A percentile compares a stretch with the other conserved stretches of the same genome.
Evolutionary conservation across 2,888 invertebrate species (phyloP).

Genomic region (Aspidiotus rigidus): DNA sequence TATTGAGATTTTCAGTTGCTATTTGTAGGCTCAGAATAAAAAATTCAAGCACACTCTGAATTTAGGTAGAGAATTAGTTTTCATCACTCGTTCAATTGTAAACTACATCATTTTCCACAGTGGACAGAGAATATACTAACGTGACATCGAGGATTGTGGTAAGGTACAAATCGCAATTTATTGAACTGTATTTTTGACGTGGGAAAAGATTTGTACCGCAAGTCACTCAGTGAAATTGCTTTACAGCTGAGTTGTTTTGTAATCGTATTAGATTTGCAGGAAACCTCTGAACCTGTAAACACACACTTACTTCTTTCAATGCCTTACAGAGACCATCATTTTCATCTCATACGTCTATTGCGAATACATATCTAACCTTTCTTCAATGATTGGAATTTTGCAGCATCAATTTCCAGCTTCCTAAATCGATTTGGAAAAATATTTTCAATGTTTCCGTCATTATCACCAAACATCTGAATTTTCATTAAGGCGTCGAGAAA

Average conservation of each 20-base stretch:
- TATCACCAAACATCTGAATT: not conserved
- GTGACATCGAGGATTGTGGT: conserved; percentile 17
- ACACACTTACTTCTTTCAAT: not conserved
- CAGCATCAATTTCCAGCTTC: not conserved
- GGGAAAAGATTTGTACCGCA: not conserved
- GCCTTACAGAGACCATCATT: no score
- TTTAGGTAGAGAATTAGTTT: not conserved
- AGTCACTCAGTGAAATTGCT: not conserved
- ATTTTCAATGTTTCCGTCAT: not conserved
- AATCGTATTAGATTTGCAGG: not conserved
- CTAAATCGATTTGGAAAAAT: not conserved
- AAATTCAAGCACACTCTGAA: conserved; percentile 17
- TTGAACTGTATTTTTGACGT: not conserved
- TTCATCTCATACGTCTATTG: not conserved
- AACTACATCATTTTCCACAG: no score
- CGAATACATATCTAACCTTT: not conserved
- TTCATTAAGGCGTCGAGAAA: conserved; percentile 70
- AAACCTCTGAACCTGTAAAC: not conserved
- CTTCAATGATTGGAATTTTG: not conserved
- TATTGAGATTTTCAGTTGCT: conserved; percentile 1
- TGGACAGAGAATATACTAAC: no score
- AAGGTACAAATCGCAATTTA: conserved; percentile 14
- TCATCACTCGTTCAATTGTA: not conserved
- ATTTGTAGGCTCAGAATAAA: conserved; percentile 17
- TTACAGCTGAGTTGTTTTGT: not conserved